Base-by-base conservation (phyloP, 2,888 invertebrate species). In the Eilema caniola region DNA sequence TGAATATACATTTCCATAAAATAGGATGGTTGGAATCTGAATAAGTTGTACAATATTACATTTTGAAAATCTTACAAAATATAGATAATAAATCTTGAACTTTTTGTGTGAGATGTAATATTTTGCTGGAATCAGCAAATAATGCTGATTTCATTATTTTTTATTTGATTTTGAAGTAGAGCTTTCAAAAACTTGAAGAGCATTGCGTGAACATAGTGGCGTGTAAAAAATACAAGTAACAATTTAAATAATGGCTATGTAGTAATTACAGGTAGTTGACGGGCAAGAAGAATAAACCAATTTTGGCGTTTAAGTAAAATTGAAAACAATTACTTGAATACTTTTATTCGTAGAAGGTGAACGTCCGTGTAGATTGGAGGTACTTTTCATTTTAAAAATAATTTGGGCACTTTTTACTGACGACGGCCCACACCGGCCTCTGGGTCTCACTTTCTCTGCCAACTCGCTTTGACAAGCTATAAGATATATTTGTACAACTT, bases 381-480 rank as follows among this genome's bases (percentile, higher is more conserved):
- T 83, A 81, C 79, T 85, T 89, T 86, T 89, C 84, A 81, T 85
- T 81, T 84, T 82, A 77, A 84, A 82, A 71, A 80, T 83, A 87
- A 83, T 89, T 88, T 85, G 83, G 80, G 81, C 83, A 78, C 80
- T 88, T 88, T 86, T 85, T 85, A 83, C 79, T 67, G 79, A 60
- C 79, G 70, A 47, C 59, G 62, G 33, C 72, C 73, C 64, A 62
- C 68, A 73, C 81, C 73, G 69, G 75, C 74, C 82, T 82, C 78
- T 79, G 80, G 81, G 70, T 59, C 74, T 80, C 83, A 89, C 90
- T 91, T 90, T 90, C 90, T 89, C 89, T 78, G 77, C 65, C 74
- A 67, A 72, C 73, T 81, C 83, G 78, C 83, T 83, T 85, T 87
- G 83, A 85, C 79, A 84, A 85, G 86, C 85, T 81, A 81, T 83